A percentile compares a stretch with the other conserved stretches of the same genome.
These are phyloP conservation scores for Loripinus fragilis DNA, from an alignment of 2,888 invertebrate species.

Conservation along the genomic window DNA sequence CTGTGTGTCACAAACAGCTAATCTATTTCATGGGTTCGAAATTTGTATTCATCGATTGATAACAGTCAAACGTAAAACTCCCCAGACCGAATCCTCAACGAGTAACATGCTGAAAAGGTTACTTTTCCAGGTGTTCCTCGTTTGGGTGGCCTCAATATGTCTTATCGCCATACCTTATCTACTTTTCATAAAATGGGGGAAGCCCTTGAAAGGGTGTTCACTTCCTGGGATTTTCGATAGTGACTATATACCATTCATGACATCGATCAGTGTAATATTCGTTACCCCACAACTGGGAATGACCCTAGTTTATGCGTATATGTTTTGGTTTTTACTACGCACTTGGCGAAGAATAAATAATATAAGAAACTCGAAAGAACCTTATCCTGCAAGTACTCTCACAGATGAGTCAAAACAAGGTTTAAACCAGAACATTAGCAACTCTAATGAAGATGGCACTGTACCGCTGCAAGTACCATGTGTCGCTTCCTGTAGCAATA, in stretches of 20 bases:
- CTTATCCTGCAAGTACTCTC: too few relatives aligned
- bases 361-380: too few relatives aligned
- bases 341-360: not conserved
- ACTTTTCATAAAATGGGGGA: not conserved
- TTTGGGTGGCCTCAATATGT: not conserved
- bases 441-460: too few relatives aligned
- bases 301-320: not conserved
- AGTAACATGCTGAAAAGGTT: not conserved
- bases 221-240: not conserved
- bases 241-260: not conserved
- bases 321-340: not conserved
- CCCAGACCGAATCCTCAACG: not conserved
- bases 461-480: too few relatives aligned
- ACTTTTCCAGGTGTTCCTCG: not conserved
- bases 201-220: not conserved
- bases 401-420: too few relatives aligned
- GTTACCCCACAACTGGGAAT: not conserved
- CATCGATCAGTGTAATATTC: not conserved
- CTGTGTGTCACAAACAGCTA: not conserved
- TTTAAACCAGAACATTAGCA: too few relatives aligned
- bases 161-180: not conserved
- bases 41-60: not conserved
- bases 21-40: not conserved
- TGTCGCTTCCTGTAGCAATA: too few relatives aligned
- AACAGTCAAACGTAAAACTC: not conserved